These are phyloP conservation scores for Drosophila pullipes DNA, from an alignment of 2,888 invertebrate genomes.

Conservation along the genomic window DNA sequence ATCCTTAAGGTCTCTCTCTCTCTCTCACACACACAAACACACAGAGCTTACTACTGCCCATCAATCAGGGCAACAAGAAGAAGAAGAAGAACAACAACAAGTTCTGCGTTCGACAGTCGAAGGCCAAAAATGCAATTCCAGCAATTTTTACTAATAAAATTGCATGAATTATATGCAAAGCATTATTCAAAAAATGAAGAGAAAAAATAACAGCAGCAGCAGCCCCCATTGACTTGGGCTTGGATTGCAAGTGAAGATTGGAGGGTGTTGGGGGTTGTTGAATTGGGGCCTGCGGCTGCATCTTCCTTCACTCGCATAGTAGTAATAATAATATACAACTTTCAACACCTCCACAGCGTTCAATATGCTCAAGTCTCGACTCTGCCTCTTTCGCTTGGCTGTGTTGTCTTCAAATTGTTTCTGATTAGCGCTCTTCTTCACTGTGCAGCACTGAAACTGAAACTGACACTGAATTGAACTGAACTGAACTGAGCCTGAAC, in stretches of 20 bases:
- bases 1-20: background rate
- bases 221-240: slow-evolving; percentile 1
- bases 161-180: slow-evolving; percentile 77
- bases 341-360: slow-evolving; percentile 75
- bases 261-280: slow-evolving; percentile 5
- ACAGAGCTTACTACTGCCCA: slow-evolving; percentile 30
- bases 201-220: slow-evolving; percentile 22
- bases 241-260: background rate
- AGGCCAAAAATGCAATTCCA: slow-evolving; percentile 58
- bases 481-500: background rate
- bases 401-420: slow-evolving; percentile 64
- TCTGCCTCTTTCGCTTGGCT: slow-evolving; percentile 7
- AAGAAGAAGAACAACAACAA: slow-evolving; percentile 17
- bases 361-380: slow-evolving; percentile 45
- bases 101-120: slow-evolving; percentile 36
- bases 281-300: slow-evolving; percentile 49
- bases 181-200: slow-evolving; percentile 51
- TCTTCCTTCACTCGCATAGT: slow-evolving; percentile 2
- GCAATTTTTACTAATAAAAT: slow-evolving; percentile 72
- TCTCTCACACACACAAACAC: background rate
- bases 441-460: background rate
- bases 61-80: slow-evolving; percentile 59
- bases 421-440: slow-evolving; percentile 57
- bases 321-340: slow-evolving; percentile 59
- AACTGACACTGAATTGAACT: background rate